phyloP scores from a whole-genome alignment of 2,113 vertebrate species.

The Typhlomys cinereus region DNA sequence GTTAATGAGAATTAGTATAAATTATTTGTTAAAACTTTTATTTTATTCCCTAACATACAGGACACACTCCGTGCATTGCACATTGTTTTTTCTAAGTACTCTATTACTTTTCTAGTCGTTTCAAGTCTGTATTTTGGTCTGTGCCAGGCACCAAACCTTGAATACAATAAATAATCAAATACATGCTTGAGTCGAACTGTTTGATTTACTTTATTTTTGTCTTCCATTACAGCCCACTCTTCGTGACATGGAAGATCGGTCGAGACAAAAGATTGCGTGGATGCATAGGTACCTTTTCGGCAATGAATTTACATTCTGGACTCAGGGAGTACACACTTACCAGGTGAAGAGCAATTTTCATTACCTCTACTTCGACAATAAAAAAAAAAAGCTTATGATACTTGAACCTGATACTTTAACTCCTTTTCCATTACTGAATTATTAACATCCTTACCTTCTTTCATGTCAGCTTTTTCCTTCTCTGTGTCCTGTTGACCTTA shows the following conservation, averaged over 20 bases:
- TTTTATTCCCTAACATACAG: constrained; percentile 24
- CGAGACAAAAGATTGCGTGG: constrained; percentile 99
- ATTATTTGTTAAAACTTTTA: constrained; percentile 37
- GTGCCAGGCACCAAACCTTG: constrained; percentile 27
- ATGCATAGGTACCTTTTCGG: constrained; percentile 99
- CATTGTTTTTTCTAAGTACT: constrained; percentile 26
- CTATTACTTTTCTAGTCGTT: neutral
- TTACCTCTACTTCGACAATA: constrained; percentile 60
- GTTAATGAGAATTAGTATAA: constrained; percentile 18
- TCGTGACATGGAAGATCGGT: constrained; percentile 99
- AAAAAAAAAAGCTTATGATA: constrained; percentile 3
- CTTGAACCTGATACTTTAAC: constrained; percentile 59
- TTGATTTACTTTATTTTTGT: constrained; percentile 78
- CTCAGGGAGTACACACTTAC: constrained; percentile 99
- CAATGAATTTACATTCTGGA: constrained; percentile 99
- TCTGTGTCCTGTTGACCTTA: constrained; percentile 57
- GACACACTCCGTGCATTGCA: neutral
- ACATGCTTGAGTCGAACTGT: constrained; percentile 62
- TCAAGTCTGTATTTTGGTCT: constrained; percentile 29
- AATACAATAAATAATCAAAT: constrained; percentile 46
- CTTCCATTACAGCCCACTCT: constrained; percentile 93
- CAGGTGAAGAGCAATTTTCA: constrained; percentile 91
- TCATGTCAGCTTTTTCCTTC: constrained; percentile 53
- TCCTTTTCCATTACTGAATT: constrained; percentile 58
- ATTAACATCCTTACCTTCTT: constrained; percentile 60